Evolutionary conservation across 2,113 vertebrate genomes (phyloP).

Genomic region (Silurus asotus): DNA sequence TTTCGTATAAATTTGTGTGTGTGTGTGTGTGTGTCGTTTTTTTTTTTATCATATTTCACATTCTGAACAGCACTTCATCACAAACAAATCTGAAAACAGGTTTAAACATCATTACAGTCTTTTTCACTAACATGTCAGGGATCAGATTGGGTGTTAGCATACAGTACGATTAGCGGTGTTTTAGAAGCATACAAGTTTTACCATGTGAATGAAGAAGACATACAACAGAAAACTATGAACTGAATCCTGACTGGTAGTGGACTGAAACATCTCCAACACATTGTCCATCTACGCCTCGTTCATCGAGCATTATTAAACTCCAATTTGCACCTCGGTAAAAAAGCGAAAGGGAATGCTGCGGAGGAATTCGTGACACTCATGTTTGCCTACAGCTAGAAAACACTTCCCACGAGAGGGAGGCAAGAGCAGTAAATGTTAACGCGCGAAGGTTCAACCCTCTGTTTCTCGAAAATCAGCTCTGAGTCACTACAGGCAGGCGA

Average conservation of each 20-base stretch:
- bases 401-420: conserved; percentile 39
- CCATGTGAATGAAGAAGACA: neutral
- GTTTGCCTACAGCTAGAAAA: conserved; percentile 12
- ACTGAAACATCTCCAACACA: neutral
- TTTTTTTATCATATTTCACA: neutral
- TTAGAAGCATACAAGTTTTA: neutral
- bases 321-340: conserved; percentile 9
- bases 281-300: conserved; percentile 3
- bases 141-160: neutral
- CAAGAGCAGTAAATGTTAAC: conserved; percentile 9
- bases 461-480: conserved; percentile 16
- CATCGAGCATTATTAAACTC: conserved; percentile 4
- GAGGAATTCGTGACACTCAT: conserved; percentile 8
- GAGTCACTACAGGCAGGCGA: conserved; percentile 5
- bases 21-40: neutral
- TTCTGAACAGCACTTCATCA: neutral
- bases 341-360: neutral
- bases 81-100: neutral
- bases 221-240: neutral
- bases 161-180: neutral
- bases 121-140: neutral
- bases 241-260: neutral
- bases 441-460: neutral
- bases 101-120: neutral
- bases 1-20: neutral